Evolutionary conservation across 2,888 invertebrate species (phyloP).

Genomic region (Athalia circularis): DNA sequence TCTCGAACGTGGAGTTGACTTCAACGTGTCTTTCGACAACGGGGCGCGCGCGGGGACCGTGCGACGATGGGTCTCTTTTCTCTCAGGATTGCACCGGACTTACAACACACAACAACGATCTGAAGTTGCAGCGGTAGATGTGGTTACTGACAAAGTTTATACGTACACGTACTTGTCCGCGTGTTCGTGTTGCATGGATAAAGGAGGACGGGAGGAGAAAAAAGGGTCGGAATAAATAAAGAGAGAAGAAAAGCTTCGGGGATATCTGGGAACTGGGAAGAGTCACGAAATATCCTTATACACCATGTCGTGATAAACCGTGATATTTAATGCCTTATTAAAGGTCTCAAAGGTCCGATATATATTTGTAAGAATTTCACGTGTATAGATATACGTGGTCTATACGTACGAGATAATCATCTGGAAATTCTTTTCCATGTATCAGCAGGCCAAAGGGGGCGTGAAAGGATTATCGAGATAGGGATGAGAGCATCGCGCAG

Average conservation of each 20-base stretch:
- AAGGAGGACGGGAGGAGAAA: not conserved
- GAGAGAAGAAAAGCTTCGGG: not conserved
- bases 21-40: conserved; percentile 18
- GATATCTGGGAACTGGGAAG: conserved; percentile 2
- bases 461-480: conserved; percentile 29
- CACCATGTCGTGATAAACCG: conserved; percentile 28
- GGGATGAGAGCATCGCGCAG: not conserved
- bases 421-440: conserved; percentile 21
- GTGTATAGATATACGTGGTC: not conserved
- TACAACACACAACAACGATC: no score
- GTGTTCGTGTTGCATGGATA: not conserved
- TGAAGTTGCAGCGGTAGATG: not conserved
- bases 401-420: not conserved
- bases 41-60: conserved; percentile 7
- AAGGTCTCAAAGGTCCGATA: conserved; percentile 34
- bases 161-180: not conserved
- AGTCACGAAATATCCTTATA: not conserved
- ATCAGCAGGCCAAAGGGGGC: conserved; percentile 29
- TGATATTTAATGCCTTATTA: conserved; percentile 39
- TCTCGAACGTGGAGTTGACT: conserved; percentile 21
- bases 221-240: not conserved
- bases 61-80: conserved; percentile 21
- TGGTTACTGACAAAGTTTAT: not conserved
- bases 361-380: not conserved
- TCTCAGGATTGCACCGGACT: conserved; percentile 13